These are phyloP conservation scores for Hirtodrosophila confusa DNA, from an alignment of 2,888 invertebrate species.

Conservation along the genomic window DNA sequence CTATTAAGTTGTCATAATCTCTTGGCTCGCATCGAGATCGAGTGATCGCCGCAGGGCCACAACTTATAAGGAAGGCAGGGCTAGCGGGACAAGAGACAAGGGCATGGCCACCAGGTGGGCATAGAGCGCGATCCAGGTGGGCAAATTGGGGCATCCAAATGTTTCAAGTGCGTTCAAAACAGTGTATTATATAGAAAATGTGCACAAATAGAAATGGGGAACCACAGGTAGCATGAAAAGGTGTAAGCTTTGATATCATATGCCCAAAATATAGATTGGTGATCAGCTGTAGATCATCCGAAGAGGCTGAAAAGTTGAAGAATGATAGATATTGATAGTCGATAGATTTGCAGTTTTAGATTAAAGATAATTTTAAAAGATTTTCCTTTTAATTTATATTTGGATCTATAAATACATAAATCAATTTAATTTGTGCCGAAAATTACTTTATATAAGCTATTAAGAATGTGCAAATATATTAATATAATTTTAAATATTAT, in stretches of 20 bases:
- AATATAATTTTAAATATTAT: too few species aligned
- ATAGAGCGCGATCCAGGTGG: constrained; percentile 49
- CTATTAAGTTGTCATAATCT: constrained; percentile 78
- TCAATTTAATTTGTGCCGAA: too few species aligned
- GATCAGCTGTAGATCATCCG: background rate
- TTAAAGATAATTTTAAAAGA: too few species aligned
- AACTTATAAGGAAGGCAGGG: constrained; percentile 2
- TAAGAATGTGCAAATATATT: too few species aligned
- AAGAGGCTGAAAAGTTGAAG: background rate
- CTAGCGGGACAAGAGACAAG: constrained; percentile 20
- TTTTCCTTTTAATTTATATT: too few species aligned
- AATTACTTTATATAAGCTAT: too few species aligned
- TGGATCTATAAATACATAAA: too few species aligned
- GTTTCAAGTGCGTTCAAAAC: constrained; percentile 11
- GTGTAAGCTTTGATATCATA: background rate
- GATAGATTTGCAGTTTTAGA: too few species aligned
- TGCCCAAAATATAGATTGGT: background rate
- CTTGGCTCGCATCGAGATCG: constrained; percentile 56
- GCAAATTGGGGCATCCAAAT: constrained; percentile 39
- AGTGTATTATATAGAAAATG: constrained; percentile 7
- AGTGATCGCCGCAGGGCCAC: constrained; percentile 59
- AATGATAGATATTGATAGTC: background rate
- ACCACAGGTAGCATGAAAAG: constrained; percentile 13
- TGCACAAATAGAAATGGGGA: constrained; percentile 8
- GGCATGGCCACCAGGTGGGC: constrained; percentile 53